Evolutionary conservation across 2,888 invertebrate genomes (phyloP), one percentile per base, ranked within the genome.

Genomic region (Zele albiditarsus): DNA sequence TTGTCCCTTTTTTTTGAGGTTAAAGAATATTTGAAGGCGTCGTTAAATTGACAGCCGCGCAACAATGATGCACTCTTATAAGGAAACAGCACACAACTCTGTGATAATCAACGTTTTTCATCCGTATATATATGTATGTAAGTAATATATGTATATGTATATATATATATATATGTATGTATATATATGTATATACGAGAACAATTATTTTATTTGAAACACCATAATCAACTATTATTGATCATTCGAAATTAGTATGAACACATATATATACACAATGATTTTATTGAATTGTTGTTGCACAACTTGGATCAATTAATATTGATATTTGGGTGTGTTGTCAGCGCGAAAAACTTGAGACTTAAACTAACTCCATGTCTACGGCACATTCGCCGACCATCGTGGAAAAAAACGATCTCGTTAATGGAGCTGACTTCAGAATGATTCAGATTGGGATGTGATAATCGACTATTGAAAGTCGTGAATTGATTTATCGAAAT

Each of bases 381-480:
- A 82, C 84, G 79, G 85, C 85, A 86, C 85, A 80, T 85, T 86
- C 84, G 84, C 86, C 87, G 85, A 86, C 84, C 86, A 84, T 85
- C 80, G 81, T 83, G 83, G 82, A 85, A 80, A 81, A 38, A 79
- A 75, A 75, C 74, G 72, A 74, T 75, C 67, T 69, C 57, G 71
- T 68, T 62, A 73, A 42, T 27, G 42, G 20, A 20, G 53, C 53
- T 23, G 8, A 20, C 20, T 53, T 53, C 62, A 71, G 65, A 57
- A 31, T 25, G 63, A 42, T 70, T 46, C 12, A 67, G 25, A 33
- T 28, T 42, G 16, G 12, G 38, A 38, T 38, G 38, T 4, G 38
- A 8, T 38, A 25, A 66, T 53, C 58, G 71, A 71, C 20, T 38
- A 25, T 58, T n/a, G 14, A 4, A 12, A 31, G 3, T 31, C 14